A percentile compares a stretch with the other conserved stretches of the same genome.
These are phyloP conservation scores for Drosophila parabipectinata DNA, from an alignment of 1,140 invertebrate species.

Conservation along the genomic window DNA sequence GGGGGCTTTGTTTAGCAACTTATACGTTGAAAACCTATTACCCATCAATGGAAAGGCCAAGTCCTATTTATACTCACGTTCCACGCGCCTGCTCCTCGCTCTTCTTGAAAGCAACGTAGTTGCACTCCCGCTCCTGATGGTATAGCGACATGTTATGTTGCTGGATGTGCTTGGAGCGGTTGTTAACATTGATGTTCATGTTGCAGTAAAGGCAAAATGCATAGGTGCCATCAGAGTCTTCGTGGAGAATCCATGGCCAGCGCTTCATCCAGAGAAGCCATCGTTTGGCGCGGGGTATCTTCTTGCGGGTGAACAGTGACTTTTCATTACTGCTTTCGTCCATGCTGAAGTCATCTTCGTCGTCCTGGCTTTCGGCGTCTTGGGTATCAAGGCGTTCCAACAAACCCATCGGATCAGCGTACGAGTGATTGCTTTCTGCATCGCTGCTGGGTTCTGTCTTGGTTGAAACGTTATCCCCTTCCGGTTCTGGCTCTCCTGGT, in stretches of 20 bases:
- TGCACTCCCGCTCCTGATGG: constrained; percentile 66
- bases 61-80: constrained; percentile 24
- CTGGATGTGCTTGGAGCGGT: constrained; percentile 30
- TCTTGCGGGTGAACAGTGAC: neutral
- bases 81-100: constrained; percentile 24
- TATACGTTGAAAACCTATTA: no score
- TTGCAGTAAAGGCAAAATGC: constrained; percentile 68
- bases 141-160: constrained; percentile 69
- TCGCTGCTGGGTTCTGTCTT: constrained; percentile 58
- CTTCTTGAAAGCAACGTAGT: constrained; percentile 62
- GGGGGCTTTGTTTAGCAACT: no score
- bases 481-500: constrained; percentile 23
- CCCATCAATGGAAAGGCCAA: no score
- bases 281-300: constrained; percentile 17
- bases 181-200: constrained; percentile 53
- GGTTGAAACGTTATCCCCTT: constrained; percentile 34
- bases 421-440: constrained; percentile 42
- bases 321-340: constrained; percentile 38
- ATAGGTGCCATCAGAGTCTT: constrained; percentile 40
- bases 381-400: constrained; percentile 48
- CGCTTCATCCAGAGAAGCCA: constrained; percentile 68
- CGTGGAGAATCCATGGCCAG: constrained; percentile 62
- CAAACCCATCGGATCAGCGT: constrained; percentile 63
- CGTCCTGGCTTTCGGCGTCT: constrained; percentile 39
- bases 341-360: constrained; percentile 46